phyloP scores from a whole-genome alignment of 2,888 invertebrate genomes.

The Tinea pellionella region DNA sequence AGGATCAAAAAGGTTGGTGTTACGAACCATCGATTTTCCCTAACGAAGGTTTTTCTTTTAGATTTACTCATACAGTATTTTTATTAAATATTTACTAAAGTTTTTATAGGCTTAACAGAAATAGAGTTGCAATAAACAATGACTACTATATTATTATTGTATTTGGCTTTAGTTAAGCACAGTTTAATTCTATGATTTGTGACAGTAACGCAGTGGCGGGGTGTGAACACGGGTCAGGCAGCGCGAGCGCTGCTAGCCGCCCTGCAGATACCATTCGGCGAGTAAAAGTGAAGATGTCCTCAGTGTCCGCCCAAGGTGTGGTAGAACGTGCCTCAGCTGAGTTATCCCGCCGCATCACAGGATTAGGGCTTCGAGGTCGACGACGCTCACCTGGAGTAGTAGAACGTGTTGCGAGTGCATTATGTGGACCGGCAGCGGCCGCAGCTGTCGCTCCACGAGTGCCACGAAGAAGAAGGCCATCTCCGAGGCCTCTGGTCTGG shows the following conservation, averaged over 20 bases:
- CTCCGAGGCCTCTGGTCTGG: conserved; percentile 73
- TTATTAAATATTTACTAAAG: not conserved
- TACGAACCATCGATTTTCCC: no score
- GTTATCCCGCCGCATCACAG: conserved; percentile 88
- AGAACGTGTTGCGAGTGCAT: conserved; percentile 88
- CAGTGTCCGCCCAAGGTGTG: conserved; percentile 89
- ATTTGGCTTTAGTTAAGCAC: not conserved
- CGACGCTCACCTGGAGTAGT: conserved; percentile 76
- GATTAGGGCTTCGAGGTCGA: conserved; percentile 77
- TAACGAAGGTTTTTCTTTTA: not conserved
- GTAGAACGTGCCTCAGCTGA: conserved; percentile 93
- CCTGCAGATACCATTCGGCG: conserved; percentile 57
- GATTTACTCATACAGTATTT: not conserved
- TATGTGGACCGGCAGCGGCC: conserved; percentile 76
- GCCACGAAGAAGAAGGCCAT: conserved; percentile 50
- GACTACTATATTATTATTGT: no score
- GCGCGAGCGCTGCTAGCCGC: conserved; percentile 39
- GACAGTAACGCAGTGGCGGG: conserved; percentile 53
- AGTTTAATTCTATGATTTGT: not conserved
- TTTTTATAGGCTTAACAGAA: not conserved
- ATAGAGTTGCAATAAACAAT: no score
- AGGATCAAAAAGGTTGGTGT: not conserved
- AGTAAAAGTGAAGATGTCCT: conserved; percentile 76
- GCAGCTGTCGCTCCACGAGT: conserved; percentile 41
- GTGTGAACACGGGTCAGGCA: conserved; percentile 50